These are phyloP conservation scores for Hippopotamus amphibius DNA, from an alignment of 2,113 vertebrate species.

Conservation along the genomic window DNA sequence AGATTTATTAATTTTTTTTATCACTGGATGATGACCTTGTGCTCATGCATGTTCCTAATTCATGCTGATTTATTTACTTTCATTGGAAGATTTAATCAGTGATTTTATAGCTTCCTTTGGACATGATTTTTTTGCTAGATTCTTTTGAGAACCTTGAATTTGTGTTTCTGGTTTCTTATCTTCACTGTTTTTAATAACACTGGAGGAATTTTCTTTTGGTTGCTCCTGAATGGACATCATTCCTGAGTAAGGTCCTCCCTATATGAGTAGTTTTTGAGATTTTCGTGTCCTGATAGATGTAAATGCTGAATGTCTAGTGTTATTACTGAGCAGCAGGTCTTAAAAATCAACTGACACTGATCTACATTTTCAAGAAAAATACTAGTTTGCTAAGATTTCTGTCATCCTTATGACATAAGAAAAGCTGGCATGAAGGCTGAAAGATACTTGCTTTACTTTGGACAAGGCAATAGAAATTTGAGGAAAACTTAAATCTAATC, in stretches of 20 bases:
- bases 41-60: conserved; percentile 79
- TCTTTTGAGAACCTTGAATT: conserved; percentile 70
- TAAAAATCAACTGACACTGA: conserved; percentile 43
- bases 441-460: conserved; percentile 64
- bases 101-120: conserved; percentile 75
- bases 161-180: conserved; percentile 59
- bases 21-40: conserved; percentile 81
- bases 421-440: conserved; percentile 64
- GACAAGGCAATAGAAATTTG: conserved; percentile 63
- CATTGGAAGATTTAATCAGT: conserved; percentile 73
- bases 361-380: conserved; percentile 77
- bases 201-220: conserved; percentile 74
- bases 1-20: conserved; percentile 66
- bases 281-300: neutral
- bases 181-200: conserved; percentile 68
- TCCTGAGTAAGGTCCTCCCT: conserved; percentile 65
- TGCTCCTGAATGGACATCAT: conserved; percentile 80
- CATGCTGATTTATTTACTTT: conserved; percentile 72
- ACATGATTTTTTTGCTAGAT: conserved; percentile 55
- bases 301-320: conserved; percentile 70
- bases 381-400: conserved; percentile 62
- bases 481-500: conserved; percentile 64
- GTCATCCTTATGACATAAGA: conserved; percentile 61
- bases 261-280: conserved; percentile 50
- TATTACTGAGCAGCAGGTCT: conserved; percentile 62